phyloP scores from a whole-genome alignment of 2,888 invertebrate species.

The Lacanobia wlatinum region DNA sequence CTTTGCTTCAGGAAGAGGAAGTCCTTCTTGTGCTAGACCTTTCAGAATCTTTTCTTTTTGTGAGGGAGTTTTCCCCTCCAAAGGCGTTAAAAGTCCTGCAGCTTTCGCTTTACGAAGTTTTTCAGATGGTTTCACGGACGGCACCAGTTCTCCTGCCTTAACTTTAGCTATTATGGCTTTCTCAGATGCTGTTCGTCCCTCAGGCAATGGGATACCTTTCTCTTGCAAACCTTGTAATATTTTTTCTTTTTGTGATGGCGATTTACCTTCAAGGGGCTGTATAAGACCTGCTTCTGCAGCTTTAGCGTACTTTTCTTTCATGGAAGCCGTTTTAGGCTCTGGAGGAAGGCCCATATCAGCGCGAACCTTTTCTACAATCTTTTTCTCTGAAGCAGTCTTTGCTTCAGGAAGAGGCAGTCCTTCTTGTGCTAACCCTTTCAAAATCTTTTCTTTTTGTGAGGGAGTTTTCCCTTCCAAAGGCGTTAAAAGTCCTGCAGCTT shows the following conservation, averaged over 20 bases:
- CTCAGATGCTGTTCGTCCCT: neutral
- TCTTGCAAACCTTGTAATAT: neutral
- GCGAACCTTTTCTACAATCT: neutral
- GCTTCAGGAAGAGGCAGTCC: constrained; percentile 2
- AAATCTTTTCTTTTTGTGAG: constrained; percentile 3
- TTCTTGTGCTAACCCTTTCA: neutral
- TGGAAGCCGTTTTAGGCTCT: neutral
- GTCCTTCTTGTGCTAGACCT: neutral
- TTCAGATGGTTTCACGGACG: neutral
- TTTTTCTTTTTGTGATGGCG: neutral
- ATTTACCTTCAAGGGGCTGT: constrained; percentile 5
- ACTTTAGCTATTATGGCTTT: constrained; percentile 1
- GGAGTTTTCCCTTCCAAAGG: constrained; percentile 8
- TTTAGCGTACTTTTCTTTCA: constrained; percentile 5
- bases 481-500: neutral
- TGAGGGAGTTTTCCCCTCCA: constrained; percentile 4
- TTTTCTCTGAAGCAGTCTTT: neutral
- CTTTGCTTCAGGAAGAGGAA: neutral
- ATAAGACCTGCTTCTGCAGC: neutral
- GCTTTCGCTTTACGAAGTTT: neutral
- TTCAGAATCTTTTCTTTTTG: neutral
- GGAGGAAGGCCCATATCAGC: neutral
- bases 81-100: neutral
- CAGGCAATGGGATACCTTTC: constrained; percentile 1
- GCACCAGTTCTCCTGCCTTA: neutral